Conservation (phyloP, 1,140 invertebrate species). For the Drosophila micromelanica region DNA sequence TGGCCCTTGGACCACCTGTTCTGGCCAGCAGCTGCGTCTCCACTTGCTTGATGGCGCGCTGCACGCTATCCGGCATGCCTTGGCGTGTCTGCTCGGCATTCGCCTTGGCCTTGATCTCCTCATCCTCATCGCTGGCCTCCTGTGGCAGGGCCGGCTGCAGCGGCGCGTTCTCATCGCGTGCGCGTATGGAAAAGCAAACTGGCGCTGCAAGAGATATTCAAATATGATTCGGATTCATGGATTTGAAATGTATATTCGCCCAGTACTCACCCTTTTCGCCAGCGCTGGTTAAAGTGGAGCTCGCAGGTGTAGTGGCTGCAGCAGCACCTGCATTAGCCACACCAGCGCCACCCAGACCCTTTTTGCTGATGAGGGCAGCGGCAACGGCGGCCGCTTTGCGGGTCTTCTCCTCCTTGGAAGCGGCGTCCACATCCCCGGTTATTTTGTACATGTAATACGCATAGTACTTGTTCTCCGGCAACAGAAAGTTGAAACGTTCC, state of each 20-base stretch:
- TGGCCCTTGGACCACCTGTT: slow-evolving; percentile 41
- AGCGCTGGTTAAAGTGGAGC: background rate
- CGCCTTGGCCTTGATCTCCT: slow-evolving; percentile 84
- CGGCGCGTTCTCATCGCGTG: slow-evolving; percentile 89
- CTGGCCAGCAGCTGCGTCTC: slow-evolving; percentile 74
- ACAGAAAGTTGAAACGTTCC: slow-evolving; percentile 92
- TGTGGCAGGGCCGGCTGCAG: slow-evolving; percentile 90
- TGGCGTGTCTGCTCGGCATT: slow-evolving; percentile 48
- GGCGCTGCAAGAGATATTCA: slow-evolving; percentile 85
- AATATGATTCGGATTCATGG: background rate
- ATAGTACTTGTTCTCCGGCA: slow-evolving; percentile 90
- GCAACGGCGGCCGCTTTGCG: slow-evolving; percentile 68
- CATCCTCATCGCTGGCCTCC: slow-evolving; percentile 88
- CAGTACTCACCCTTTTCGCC: slow-evolving; percentile 26
- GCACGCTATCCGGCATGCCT: slow-evolving; percentile 74
- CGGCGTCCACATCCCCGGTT: slow-evolving; percentile 74
- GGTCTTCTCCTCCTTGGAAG: slow-evolving; percentile 79
- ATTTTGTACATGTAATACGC: slow-evolving; percentile 90
- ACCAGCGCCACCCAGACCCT: slow-evolving; percentile 55
- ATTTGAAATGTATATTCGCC: background rate
- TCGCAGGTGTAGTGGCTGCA: background rate
- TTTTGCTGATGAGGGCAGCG: slow-evolving; percentile 74
- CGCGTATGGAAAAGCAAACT: slow-evolving; percentile 93
- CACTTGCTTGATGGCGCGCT: slow-evolving; percentile 78
- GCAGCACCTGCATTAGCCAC: slow-evolving; percentile 7